Evolutionary conservation across 2,113 vertebrate genomes (phyloP), one percentile per base, ranked within the genome.

Genomic region (Pogona vitticeps): DNA sequence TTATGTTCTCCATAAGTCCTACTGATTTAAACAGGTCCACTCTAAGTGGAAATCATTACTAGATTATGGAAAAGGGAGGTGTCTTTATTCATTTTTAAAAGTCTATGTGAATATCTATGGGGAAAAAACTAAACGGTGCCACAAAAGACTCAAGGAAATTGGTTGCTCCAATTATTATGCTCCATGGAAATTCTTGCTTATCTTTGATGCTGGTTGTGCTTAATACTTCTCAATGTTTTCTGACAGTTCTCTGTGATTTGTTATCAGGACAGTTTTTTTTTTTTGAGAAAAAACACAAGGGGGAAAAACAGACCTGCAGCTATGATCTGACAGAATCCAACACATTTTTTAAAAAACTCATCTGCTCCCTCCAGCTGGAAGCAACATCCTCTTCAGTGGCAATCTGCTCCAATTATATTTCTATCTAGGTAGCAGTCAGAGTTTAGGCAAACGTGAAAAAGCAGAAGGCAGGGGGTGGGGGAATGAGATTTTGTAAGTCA

Each of bases 191-290:
- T 92, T 76, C 81, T 85, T 76, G 67, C 83, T 82, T 91, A 83
- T 88, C 83, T 93, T 90, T 91, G 90, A 75, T 90, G 90, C 33
- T 85, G 79, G 80, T 88, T 90, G 70, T 90, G 76, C 87, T 83
- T 0, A 0, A 80, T 90, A 70, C 52, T 90, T 90, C 86, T 84
- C 61, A 94, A 86, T 70, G 46, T 4, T 95, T 91, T 83, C 90
- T 92, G 82, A 91, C 93, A 96, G 88, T 75, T 89, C 68, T 42
- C 91, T 91, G 83, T 94, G 96, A 95, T 95, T 95, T 95, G 86
- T 84, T 95, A 91, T 91, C 92, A 76, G 82, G 40, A 13, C 92
- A 46, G 73, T 56, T 73, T 65, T 65, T 65, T 65, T 65, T 65
- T 63, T 6, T 15, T 91, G 87, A 89, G 18, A 90, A 61, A 88